phyloP scores from a whole-genome alignment of 37 sponge, comb jelly and placozoan species.

The Theonella swinhoei region DNA sequence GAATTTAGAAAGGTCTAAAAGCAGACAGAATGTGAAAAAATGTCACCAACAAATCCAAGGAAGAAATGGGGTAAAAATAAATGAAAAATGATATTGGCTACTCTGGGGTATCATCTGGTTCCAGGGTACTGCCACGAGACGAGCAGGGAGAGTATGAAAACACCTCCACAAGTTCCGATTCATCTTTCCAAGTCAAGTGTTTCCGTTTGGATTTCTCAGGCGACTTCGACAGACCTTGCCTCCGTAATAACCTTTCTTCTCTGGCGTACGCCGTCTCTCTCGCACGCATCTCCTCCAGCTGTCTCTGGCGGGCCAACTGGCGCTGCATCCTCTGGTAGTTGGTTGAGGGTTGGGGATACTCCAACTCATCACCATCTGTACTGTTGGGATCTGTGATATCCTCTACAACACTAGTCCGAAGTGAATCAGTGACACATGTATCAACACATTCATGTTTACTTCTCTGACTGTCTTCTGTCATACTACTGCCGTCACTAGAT shows the following conservation, averaged over 20 bases:
- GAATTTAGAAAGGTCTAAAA: no score
- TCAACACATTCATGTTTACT: no score
- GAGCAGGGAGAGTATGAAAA: neutral
- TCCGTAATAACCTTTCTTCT: neutral
- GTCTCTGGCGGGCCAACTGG: neutral
- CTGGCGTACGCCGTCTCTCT: neutral
- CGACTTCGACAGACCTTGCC: neutral
- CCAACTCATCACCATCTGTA: no score
- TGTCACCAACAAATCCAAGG: no score
- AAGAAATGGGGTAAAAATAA: no score
- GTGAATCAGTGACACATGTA: no score
- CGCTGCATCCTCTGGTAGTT: neutral
- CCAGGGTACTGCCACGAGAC: neutral
- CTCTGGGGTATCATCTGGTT: neutral
- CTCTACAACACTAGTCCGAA: no score
- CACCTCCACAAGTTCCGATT: neutral
- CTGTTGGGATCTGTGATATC: no score
- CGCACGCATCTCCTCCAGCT: neutral
- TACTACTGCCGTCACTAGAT: no score
- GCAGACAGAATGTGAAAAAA: no score
- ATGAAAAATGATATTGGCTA: no score
- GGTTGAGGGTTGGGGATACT: neutral
- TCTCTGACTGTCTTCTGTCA: no score
- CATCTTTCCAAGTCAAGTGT: neutral
- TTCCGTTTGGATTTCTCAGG: neutral